phyloP scores from a whole-genome alignment of 2,113 vertebrate species.

The human (Homo sapiens) region GRCh38 chr14:101466501-101467000 shows the following conservation, averaged over 20 bases:
- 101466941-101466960: neutral
- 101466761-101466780: neutral
- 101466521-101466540: neutral
- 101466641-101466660: neutral
- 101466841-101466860: neutral
- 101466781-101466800: too few relatives aligned
- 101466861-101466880: neutral
- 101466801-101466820: too few relatives aligned
- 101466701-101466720: neutral
- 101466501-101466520: too few relatives aligned
- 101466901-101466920: neutral
- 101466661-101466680: neutral
- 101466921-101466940: too few relatives aligned
- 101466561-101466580: rapidly evolving
- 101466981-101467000: neutral
- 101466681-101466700: neutral
- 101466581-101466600: neutral
- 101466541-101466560: neutral
- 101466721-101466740: neutral
- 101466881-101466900: neutral
- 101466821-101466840: neutral
- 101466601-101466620: neutral
- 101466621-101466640: rapidly evolving
- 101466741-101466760: neutral
- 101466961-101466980: neutral